phyloP scores from a whole-genome alignment of 2,113 vertebrate species.

The Cromileptes altivelis region DNA sequence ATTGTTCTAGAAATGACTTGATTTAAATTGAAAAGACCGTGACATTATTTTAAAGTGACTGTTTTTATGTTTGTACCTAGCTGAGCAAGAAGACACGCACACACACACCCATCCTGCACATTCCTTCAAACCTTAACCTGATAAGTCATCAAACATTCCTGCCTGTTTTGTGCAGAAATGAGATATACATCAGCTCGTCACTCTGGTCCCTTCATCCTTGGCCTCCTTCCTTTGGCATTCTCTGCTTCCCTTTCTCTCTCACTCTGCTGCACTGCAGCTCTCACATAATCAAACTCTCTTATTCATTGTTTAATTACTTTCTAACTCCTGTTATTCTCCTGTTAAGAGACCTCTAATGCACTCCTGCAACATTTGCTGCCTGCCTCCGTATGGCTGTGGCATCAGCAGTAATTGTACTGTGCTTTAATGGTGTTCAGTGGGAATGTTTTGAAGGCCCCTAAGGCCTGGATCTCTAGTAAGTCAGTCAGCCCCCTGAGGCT shows the following conservation, averaged over 20 bases:
- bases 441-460: constrained; percentile 67
- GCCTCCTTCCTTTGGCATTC: constrained; percentile 17
- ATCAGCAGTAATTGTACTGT: constrained; percentile 62
- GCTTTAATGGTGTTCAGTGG: constrained; percentile 59
- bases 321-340: constrained; percentile 42
- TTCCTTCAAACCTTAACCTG: constrained; percentile 49
- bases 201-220: constrained; percentile 21
- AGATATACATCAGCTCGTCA: constrained; percentile 56
- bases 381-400: constrained; percentile 10
- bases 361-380: constrained; percentile 44
- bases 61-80: constrained; percentile 24
- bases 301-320: constrained; percentile 64
- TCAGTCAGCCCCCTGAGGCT: constrained; percentile 64
- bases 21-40: background rate
- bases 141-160: constrained; percentile 67
- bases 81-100: background rate
- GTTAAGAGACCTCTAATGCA: constrained; percentile 57
- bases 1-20: constrained; percentile 23
- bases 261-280: constrained; percentile 37
- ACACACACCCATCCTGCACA: constrained; percentile 41
- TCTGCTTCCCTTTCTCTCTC: background rate
- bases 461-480: constrained; percentile 74
- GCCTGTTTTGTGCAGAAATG: constrained; percentile 29
- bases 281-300: constrained; percentile 44
- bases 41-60: constrained; percentile 28